Evolutionary conservation across 1,140 invertebrate genomes (phyloP), one percentile per base, ranked within the genome.

Genomic region (Bursaphelenchus mucronatus): DNA sequence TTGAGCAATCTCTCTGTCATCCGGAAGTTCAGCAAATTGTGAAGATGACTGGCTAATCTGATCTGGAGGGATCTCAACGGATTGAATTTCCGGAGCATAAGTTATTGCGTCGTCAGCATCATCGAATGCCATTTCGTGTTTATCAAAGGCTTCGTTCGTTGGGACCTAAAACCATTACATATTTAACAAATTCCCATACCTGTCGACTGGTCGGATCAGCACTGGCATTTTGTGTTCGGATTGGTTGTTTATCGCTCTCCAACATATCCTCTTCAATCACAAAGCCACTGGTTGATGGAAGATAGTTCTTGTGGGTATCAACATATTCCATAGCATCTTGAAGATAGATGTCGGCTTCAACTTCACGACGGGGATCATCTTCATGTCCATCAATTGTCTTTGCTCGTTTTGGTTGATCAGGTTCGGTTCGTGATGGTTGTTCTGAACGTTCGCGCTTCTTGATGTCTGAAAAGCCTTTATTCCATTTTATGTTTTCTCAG

Each of bases 221-320:
- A 30, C 66, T 63, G 47, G 66, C 40, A 19, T 66, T 71, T 59
- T 66, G 41, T 10, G 39, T 63, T 15, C 41, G 15, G 70, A 63
- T 10, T 30, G 19, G 57, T n/a, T 44, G 15, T 53, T 73, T 68
- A 21, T 68, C 54, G 39, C 52, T 61, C 39, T 56, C 66, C 17
- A 77, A 45, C 75, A 77, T 77, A 15, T 77, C 77, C 49, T 77
- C 75, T 52, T 77, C 75, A 43, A 76, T 76, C 13, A 77, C 61
- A 50, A 77, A 79, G 0, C 52, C 66, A 49, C 56, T 39, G 11
- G 70, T 19, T 59, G 13, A 30, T 17, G 13, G n/a, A 10, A 19
- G 51, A 19, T 21, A 30, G 15, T 63, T 15, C 13, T 63, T 30
- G 19, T 64, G 62, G 47, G 47, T 64, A 19, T 64, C 62, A 3